These are phyloP conservation scores for Eleutherodactylus coqui DNA, from an alignment of 2,797 vertebrate species.

Conservation along the genomic window DNA sequence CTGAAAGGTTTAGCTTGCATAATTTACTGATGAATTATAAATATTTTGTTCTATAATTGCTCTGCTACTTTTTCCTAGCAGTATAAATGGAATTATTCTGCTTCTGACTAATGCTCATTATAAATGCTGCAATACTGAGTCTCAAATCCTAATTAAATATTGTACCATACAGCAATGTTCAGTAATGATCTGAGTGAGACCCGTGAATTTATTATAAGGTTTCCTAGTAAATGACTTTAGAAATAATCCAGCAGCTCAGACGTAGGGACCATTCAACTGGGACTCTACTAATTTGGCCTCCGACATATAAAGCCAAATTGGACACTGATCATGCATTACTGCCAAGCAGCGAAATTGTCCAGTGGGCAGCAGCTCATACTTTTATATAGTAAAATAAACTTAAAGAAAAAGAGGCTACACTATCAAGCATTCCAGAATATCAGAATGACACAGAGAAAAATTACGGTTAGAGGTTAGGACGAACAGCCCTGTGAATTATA, in stretches of 20 bases:
- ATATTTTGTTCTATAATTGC: not conserved
- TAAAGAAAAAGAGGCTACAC: too few relatives aligned
- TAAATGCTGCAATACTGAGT: not conserved
- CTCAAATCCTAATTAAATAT: not conserved
- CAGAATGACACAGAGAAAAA: too few relatives aligned
- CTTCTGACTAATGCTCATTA: not conserved
- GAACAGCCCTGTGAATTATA: too few relatives aligned
- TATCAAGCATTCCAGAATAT: too few relatives aligned
- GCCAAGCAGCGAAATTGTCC: too few relatives aligned
- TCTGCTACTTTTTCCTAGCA: not conserved
- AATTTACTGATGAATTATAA: not conserved
- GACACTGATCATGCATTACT: too few relatives aligned
- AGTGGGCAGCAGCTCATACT: too few relatives aligned
- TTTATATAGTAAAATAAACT: too few relatives aligned
- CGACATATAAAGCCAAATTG: too few relatives aligned
- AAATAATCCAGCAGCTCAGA: not conserved
- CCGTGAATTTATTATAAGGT: not conserved
- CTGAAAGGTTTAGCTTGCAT: not conserved
- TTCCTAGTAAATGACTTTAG: not conserved
- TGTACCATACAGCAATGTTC: not conserved
- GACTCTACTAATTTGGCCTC: too few relatives aligned
- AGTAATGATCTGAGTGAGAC: not conserved
- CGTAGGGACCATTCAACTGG: not conserved
- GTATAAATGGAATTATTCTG: not conserved
- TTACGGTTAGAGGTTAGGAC: too few relatives aligned